Base-by-base conservation (phyloP, 2,888 invertebrate genomes). In the Schizaphis graminum region DNA sequence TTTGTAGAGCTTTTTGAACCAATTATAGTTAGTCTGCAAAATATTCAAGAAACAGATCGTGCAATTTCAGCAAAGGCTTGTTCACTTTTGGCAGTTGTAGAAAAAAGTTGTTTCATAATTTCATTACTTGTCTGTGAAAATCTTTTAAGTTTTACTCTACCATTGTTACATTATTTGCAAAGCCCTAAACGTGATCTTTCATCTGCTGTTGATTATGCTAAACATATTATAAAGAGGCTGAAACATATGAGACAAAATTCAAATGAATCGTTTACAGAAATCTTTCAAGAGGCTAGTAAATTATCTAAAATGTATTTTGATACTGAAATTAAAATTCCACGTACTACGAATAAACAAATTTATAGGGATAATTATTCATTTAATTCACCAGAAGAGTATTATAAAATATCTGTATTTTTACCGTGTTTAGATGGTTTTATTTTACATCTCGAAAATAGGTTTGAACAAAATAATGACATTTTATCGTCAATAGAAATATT, bases 1-100 rank as follows among this genome's bases (percentile, higher is more conserved):
- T 47, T 47, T 47, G 47, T 47, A 8, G 47, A 47, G 10, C 47
- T 47, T 47, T 10, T 47, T 3, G 47, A 47, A 10, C 47, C 47
- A 47, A 47, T 47, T 47, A 47, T 3, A 47, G 10, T 10, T 24
- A 49, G 95, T 94, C 94, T 95, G 41, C 94, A 90, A 47, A 95
- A 77, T 77, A 77, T n/a, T 77, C 47, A 47, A 47, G 47, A 47
- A 47, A 47, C 47, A 47, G 10, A 47, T 10, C 47, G 47, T 10
- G 5, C 47, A 47, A 10, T 47, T 10, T 47, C 47, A 47, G 47
- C 47, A 47, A 47, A 10, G 5, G 47, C 47, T 8, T 47, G 8
- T 47, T 47, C 47, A 47, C 10, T 47, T 47, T 47, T 47, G 10
- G 47, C 47, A 8, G 35, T 11, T 35, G 77, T 77, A 13, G 35